Evolutionary conservation across 2,113 vertebrate species (phyloP), one percentile per base, ranked within the genome.

Genomic region (Ctenodactylus gundi): DNA sequence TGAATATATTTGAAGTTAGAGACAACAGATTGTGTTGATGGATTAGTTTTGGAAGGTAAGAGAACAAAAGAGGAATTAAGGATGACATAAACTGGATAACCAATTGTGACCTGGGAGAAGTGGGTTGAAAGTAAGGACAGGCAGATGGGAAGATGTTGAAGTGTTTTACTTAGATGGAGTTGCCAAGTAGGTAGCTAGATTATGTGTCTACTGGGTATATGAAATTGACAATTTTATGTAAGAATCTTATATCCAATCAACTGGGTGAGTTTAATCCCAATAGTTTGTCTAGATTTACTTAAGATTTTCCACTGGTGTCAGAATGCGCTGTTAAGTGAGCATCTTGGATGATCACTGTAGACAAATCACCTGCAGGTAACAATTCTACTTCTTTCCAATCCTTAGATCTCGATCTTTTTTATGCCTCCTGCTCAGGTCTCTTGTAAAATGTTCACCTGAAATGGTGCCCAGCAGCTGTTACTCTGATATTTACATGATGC

Each of bases 391-490:
- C 72, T 76, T 78, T 82, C 21, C 77, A 75, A 72, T 85, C 18
- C 46, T 80, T 76, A 36, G 29, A 46, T 31, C 10, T 67, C 60
- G 12, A 55, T 15, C 41, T 64, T 73, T 92, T 84, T 53, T 29
- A 85, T 34, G 75, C 25, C 23, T 73, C 57, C 9, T 17, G 76
- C 36, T 75, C 51, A 84, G 60, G 72, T 8, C 20, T 44, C 4
- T 81, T 68, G n/a, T 67, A 87, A 95, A 84, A 75, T 49, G 51
- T 23, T 84, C 21, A 20, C 92, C 29, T 85, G 72, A 92, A 58
- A 17, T 20, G n/a, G 39, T 3, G 34, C 21, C 65, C 17, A 39
- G 46, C 72, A 65, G 85, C 0, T 88, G 31, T 46, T 85, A 90
- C 1, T 34, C 41, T 88, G 65, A 77, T 49, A 86, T 46, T 92